A percentile compares a stretch with the other conserved stretches of the same genome.
Conservation (phyloP, 2,797 vertebrate genomes). For the Alauda arvensis region DNA sequence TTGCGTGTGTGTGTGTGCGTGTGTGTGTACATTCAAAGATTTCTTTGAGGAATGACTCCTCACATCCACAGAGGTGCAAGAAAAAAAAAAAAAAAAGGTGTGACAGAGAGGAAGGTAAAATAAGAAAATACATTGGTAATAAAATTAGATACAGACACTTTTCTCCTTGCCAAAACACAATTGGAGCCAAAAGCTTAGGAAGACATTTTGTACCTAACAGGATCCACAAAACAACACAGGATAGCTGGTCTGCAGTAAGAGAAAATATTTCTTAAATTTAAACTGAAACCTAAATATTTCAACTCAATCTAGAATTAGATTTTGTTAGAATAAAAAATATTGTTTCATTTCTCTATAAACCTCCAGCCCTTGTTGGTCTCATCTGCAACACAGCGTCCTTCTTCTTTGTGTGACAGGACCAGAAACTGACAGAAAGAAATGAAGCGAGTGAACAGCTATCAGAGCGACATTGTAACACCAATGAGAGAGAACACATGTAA, state of each 20-base stretch:
- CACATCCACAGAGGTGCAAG: background rate
- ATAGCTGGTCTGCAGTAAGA: background rate
- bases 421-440: conserved; percentile 52
- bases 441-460: conserved; percentile 55
- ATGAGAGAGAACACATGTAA: background rate
- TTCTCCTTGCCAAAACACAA: background rate
- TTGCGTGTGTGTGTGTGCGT: background rate
- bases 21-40: background rate
- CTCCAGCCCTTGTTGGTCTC: background rate
- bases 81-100: background rate
- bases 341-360: background rate
- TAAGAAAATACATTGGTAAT: background rate
- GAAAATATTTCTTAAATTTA: background rate
- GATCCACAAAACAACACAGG: background rate
- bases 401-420: conserved; percentile 42
- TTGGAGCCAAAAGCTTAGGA: background rate
- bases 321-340: background rate
- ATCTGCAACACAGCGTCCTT: background rate
- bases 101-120: background rate
- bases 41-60: background rate
- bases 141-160: background rate
- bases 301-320: background rate
- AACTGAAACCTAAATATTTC: background rate
- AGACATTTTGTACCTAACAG: background rate
- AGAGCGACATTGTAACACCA: conserved; percentile 3